phyloP scores from a whole-genome alignment of 2,797 vertebrate species.

The Pyrocephalus nanus region DNA sequence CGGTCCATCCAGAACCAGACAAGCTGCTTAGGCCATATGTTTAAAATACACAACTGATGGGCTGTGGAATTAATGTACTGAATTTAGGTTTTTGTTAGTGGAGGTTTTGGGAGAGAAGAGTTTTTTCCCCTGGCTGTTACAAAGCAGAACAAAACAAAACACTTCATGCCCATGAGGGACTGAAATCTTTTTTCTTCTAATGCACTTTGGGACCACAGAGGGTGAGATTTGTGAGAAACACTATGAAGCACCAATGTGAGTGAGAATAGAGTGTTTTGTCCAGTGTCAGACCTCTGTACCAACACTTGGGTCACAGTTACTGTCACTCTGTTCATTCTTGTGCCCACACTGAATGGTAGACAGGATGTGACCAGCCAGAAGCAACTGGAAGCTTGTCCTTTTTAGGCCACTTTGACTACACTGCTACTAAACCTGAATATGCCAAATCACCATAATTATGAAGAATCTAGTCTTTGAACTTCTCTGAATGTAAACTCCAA shows the following conservation, averaged over 20 bases:
- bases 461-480: background rate
- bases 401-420: background rate
- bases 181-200: background rate
- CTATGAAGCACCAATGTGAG: background rate
- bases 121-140: background rate
- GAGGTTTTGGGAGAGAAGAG: background rate
- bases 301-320: background rate
- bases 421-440: background rate
- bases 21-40: constrained; percentile 32
- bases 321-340: background rate
- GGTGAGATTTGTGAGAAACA: background rate
- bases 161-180: background rate
- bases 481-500: background rate
- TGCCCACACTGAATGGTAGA: background rate
- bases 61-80: background rate
- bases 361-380: background rate
- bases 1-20: background rate
- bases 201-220: background rate
- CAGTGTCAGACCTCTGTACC: background rate
- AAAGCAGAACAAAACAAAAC: background rate
- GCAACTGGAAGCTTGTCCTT: background rate
- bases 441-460: background rate
- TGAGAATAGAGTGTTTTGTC: background rate
- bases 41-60: constrained; percentile 2
- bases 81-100: background rate